A percentile compares a stretch with the other conserved stretches of the same genome.
These are phyloP conservation scores for Chesias legatella DNA, from an alignment of 2,888 invertebrate species.

Conservation along the genomic window DNA sequence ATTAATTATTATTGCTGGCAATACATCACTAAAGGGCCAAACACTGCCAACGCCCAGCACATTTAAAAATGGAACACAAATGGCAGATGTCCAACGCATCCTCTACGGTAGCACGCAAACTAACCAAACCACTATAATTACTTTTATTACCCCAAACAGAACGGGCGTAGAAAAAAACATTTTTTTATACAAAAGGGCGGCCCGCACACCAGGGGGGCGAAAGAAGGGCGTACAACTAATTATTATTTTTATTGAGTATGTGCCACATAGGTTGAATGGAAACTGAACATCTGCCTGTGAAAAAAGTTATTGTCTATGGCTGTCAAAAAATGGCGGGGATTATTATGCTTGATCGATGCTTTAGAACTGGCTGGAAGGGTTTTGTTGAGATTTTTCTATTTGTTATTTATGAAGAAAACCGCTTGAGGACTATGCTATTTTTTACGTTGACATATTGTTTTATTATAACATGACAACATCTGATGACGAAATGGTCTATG, in stretches of 20 bases:
- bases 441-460: too few species aligned
- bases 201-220: constrained; percentile 34
- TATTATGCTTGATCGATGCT: constrained; percentile 22
- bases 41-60: background rate
- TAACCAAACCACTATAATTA: constrained; percentile 52
- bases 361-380: constrained; percentile 12
- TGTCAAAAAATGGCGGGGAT: constrained; percentile 36
- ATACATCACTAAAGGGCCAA: too few species aligned
- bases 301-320: constrained; percentile 49
- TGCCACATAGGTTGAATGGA: constrained; percentile 43
- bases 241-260: constrained; percentile 47
- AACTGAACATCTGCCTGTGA: constrained; percentile 58
- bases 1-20: too few species aligned
- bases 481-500: too few species aligned
- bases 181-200: constrained; percentile 46
- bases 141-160: constrained; percentile 50
- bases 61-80: background rate
- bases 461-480: too few species aligned
- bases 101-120: constrained; percentile 31
- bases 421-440: too few species aligned
- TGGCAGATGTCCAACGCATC: constrained; percentile 29
- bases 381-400: too few species aligned
- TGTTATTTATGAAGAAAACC: too few species aligned
- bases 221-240: constrained; percentile 42
- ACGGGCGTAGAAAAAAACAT: constrained; percentile 36